Base-by-base conservation (phyloP, 2,797 vertebrate species). In the Onychomys arenicola region DNA sequence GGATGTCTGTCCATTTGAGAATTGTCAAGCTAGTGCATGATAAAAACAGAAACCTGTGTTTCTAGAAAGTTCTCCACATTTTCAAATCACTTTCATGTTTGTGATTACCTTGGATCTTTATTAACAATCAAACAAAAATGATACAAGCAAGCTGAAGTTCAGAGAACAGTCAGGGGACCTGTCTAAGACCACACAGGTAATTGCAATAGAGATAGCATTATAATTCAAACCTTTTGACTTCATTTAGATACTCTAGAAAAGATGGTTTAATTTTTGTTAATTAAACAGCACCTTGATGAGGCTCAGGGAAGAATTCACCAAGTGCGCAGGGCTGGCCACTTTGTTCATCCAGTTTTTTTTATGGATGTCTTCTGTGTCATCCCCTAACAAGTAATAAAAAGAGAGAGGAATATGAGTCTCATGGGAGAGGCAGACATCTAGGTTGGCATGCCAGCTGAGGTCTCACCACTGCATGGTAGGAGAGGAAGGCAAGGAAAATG, bases 1-100 rank as follows among this genome's bases (percentile, higher is more conserved):
- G 1, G 23, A 84, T 91, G 52, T 65, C 29, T 37, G 52, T 69
- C n/a, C 90, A 13, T 89, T 63, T 94, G 37, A 92, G 34, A 57
- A n/a, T n/a, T n/a, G n/a, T n/a, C n/a, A n/a, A 13, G 32, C 17
- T 61, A 61, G n/a, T 49, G 29, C 0, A 2, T 10, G 25, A 57
- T 67, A 16, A 90, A 55, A 55, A 73, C 3, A 77, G 29, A 23
- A 92, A 96, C 40, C 3, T 29, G 0, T 46, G 29, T 85, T 75
- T 95, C 69, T 93, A 9, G 34, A 82, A 37, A 17, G 23, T 57
- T 95, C 71, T 78, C 93, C 86, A 34, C 4, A 46, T 76, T 94
- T 97, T 93, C 52, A 57, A 63, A 63, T 84, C 17, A 61, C 25
- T 52, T 93, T 94, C 55, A 46, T 37, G 40, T 63, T 82, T 37